phyloP scores from a whole-genome alignment of 2,113 vertebrate species.

The Percina caprodes region DNA sequence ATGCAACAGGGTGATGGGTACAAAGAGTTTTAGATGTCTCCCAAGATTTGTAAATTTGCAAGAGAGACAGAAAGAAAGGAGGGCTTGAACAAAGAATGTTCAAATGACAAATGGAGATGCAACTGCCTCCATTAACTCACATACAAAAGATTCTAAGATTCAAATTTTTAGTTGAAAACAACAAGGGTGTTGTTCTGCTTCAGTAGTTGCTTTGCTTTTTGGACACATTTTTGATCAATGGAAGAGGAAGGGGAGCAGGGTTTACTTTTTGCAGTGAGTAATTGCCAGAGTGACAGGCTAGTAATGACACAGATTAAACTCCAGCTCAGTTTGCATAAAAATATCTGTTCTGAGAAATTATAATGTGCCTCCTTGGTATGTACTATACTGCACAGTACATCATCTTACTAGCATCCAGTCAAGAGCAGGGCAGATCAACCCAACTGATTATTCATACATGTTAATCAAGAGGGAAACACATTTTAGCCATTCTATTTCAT shows the following conservation, averaged over 20 bases:
- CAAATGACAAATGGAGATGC: neutral
- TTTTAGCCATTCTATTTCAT: neutral
- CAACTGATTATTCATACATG: neutral
- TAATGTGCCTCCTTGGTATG: neutral
- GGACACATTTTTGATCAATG: neutral
- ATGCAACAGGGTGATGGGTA: neutral
- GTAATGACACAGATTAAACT: neutral
- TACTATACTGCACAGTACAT: neutral
- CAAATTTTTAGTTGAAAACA: neutral
- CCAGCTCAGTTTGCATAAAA: neutral
- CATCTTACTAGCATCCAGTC: neutral
- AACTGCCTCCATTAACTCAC: neutral
- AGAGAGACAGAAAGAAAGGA: neutral
- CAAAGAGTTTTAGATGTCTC: neutral
- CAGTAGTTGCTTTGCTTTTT: conserved; percentile 4
- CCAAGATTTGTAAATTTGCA: neutral
- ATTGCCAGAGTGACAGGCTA: neutral
- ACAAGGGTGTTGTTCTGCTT: neutral
- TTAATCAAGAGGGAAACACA: neutral
- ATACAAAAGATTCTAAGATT: neutral
- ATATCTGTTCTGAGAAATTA: neutral
- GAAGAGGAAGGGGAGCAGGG: neutral
- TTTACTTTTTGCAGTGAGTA: neutral
- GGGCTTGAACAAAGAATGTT: neutral
- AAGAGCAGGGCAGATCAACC: neutral